phyloP scores from a whole-genome alignment of 2,888 invertebrate genomes.

The Sipha maydis region DNA sequence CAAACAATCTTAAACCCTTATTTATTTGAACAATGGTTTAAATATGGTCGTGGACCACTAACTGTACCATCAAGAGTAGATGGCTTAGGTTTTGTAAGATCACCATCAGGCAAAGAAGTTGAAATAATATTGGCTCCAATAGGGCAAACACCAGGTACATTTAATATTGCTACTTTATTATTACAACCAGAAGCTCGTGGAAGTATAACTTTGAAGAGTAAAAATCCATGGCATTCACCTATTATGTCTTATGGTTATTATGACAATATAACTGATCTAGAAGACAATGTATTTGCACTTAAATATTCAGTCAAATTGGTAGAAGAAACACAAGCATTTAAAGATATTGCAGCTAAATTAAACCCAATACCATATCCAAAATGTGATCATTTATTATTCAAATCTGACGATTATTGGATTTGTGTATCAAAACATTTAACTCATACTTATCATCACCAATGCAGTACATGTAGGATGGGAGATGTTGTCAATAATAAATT shows the following conservation, averaged over 20 bases:
- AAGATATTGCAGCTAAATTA: constrained; percentile 67
- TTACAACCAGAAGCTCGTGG: constrained; percentile 72
- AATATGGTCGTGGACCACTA: constrained; percentile 67
- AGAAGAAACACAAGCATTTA: constrained; percentile 64
- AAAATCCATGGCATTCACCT: constrained; percentile 70
- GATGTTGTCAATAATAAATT: constrained; percentile 71
- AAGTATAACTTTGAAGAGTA: constrained; percentile 68
- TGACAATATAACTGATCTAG: constrained; percentile 67
- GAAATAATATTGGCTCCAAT: constrained; percentile 76
- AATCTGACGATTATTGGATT: constrained; percentile 75
- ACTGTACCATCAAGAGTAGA: constrained; percentile 72
- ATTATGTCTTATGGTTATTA: constrained; percentile 71
- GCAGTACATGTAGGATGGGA: constrained; percentile 79
- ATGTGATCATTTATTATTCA: constrained; percentile 71
- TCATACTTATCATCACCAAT: constrained; percentile 75
- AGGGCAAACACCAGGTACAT: constrained; percentile 72
- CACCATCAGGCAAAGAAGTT: constrained; percentile 74
- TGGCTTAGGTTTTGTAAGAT: constrained; percentile 73
- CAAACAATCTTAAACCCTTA: constrained; percentile 46
- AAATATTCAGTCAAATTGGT: constrained; percentile 64
- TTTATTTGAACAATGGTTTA: constrained; percentile 64
- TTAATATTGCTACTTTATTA: constrained; percentile 71
- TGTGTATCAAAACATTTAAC: constrained; percentile 73
- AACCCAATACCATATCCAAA: constrained; percentile 71
- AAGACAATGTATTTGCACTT: constrained; percentile 64